Conservation (phyloP, 2,888 invertebrate species). For the Creontiades dilutus region DNA sequence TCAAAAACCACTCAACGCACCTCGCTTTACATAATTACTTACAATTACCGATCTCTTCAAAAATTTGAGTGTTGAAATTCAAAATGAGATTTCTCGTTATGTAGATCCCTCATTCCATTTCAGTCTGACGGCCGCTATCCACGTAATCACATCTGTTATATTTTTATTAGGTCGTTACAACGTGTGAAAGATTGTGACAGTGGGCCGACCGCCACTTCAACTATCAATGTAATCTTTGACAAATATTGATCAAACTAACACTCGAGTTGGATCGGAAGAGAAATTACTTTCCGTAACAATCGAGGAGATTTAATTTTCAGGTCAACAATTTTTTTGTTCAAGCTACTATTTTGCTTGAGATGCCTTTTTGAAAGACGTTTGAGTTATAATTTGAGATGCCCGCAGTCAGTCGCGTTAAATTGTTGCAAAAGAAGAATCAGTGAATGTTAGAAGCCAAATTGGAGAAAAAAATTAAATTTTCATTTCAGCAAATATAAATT, state of each 20-base stretch:
- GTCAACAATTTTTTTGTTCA: no score
- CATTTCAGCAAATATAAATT: no score
- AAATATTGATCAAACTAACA: slow-evolving; percentile 2
- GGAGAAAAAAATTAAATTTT: no score
- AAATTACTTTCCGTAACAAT: slow-evolving; percentile 29
- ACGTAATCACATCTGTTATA: background rate
- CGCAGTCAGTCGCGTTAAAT: no score
- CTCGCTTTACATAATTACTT: background rate
- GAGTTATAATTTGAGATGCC: no score
- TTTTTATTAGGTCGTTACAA: background rate
- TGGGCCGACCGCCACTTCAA: background rate
- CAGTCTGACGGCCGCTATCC: background rate
- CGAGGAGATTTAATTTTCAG: no score
- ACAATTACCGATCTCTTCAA: background rate
- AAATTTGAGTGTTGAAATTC: background rate
- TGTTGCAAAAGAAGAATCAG: no score
- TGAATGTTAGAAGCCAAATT: no score
- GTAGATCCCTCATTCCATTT: background rate
- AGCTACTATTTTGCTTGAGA: no score
- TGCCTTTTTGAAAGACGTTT: no score
- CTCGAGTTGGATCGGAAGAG: background rate
- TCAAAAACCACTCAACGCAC: background rate
- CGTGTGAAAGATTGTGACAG: background rate
- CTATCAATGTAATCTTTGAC: slow-evolving; percentile 5
- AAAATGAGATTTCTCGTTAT: background rate